Conservation (phyloP, 2,797 vertebrate genomes). For the Danio kyathit region DNA sequence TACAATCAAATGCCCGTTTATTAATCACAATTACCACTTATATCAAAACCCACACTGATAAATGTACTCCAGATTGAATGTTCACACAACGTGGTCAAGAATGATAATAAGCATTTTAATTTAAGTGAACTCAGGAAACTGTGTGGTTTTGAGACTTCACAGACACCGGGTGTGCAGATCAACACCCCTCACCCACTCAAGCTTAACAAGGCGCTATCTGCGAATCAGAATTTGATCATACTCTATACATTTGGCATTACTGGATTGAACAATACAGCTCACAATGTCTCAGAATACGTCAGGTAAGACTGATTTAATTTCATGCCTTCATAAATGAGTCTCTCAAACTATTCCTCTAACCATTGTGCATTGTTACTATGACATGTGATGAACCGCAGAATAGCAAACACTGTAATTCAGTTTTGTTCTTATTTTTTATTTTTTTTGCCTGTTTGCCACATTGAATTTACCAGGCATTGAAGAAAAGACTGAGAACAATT, state of each 20-base stretch:
- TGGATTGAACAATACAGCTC: no score
- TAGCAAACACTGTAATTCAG: accelerated
- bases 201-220: neutral
- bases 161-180: neutral
- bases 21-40: no score
- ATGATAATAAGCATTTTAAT: neutral
- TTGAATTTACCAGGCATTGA: neutral
- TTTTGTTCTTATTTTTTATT: neutral
- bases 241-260: neutral
- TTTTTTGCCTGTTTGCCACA: neutral
- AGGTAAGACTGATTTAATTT: conserved; percentile 9
- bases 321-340: neutral
- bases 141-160: neutral
- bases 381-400: neutral
- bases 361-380: no score
- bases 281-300: neutral
- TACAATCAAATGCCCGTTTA: no score
- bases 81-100: no score
- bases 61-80: no score
- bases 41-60: no score
- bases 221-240: neutral
- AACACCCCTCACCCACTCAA: neutral
- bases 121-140: neutral
- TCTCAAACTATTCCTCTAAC: no score
- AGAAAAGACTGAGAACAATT: neutral